phyloP scores from a whole-genome alignment of 1,140 invertebrate genomes.

The Lordiphosa clarofinis region DNA sequence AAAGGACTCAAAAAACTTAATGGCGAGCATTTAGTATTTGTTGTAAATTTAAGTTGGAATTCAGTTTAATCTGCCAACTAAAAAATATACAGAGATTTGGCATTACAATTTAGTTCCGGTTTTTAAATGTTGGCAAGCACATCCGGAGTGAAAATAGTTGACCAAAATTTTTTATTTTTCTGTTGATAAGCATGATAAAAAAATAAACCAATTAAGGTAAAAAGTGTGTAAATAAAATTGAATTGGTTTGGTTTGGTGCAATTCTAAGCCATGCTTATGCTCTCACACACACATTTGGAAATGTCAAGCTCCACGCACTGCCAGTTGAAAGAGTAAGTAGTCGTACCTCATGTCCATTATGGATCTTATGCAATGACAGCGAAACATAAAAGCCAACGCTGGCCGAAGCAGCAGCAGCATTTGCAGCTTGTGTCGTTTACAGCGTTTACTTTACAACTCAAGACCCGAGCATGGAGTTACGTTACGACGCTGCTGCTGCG shows the following conservation, averaged over 20 bases:
- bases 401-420: conserved; percentile 37
- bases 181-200: conserved; percentile 33
- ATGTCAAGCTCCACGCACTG: no score
- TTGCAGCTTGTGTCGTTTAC: conserved; percentile 61
- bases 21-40: conserved; percentile 27
- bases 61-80: conserved; percentile 22
- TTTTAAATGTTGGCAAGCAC: conserved; percentile 33
- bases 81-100: background rate
- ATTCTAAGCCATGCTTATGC: no score
- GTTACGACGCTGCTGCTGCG: conserved; percentile 2
- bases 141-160: conserved; percentile 34
- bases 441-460: conserved; percentile 38
- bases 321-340: no score
- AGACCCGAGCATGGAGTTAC: background rate
- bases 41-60: no score
- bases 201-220: background rate
- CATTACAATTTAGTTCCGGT: conserved; percentile 18
- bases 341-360: conserved; percentile 22
- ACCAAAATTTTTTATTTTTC: conserved; percentile 13
- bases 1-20: conserved; percentile 25
- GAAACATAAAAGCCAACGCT: conserved; percentile 13
- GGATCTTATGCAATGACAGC: conserved; percentile 24
- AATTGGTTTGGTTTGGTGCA: background rate
- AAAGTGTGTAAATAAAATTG: conserved; percentile 24
- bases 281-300: no score